phyloP scores from a whole-genome alignment of 2,113 vertebrate genomes.

The Mesembrinibis cayennensis region DNA sequence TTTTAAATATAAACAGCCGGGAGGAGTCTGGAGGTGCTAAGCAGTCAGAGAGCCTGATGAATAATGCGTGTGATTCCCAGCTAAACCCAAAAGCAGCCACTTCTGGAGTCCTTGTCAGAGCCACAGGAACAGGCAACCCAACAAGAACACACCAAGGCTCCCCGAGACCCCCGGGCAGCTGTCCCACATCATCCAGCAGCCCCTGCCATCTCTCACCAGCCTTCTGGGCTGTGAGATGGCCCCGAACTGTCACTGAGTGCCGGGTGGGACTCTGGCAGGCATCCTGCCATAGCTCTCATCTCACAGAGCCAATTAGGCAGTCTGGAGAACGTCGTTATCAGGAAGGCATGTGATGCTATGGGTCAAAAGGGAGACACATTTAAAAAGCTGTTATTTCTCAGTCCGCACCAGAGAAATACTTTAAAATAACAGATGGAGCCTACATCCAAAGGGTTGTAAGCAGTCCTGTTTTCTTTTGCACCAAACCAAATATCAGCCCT shows the following conservation, averaged over 20 bases:
- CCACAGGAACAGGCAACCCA: background rate
- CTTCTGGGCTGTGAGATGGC: background rate
- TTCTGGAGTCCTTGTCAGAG: background rate
- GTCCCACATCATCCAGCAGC: background rate
- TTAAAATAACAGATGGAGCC: background rate
- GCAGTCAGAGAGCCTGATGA: background rate
- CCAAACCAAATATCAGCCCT: background rate
- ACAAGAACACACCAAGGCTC: background rate
- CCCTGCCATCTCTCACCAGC: background rate
- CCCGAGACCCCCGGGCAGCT: fast-evolving
- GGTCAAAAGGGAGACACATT: background rate
- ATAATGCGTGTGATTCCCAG: background rate
- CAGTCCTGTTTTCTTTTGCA: background rate
- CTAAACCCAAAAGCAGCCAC: background rate
- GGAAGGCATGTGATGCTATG: fast-evolving
- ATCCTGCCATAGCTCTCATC: background rate
- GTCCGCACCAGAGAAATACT: background rate
- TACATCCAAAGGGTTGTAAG: background rate
- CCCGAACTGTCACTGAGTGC: background rate
- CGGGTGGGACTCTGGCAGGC: background rate
- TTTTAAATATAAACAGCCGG: conserved; percentile 28
- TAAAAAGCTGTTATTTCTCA: background rate
- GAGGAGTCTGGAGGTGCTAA: conserved; percentile 12
- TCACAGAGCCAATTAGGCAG: background rate
- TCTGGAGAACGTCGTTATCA: background rate